Conservation (phyloP, 2,797 vertebrate genomes). For the Poeciliopsis turneri region DNA sequence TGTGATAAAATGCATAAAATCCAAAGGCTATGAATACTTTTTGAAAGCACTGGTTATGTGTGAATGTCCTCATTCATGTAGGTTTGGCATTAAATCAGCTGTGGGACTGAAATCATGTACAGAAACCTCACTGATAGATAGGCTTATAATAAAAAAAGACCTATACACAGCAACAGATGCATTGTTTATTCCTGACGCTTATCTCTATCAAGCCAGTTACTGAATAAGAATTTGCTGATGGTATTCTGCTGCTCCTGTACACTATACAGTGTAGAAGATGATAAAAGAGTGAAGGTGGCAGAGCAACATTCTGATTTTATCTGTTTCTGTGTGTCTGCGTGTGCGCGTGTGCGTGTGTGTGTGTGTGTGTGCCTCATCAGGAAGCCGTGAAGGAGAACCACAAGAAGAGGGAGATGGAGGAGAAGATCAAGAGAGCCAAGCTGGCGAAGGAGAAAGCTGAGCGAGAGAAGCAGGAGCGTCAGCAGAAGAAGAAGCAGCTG, state of each 20-base stretch:
- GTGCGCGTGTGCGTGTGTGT: slow-evolving; percentile 10
- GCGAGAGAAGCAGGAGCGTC: slow-evolving; percentile 91
- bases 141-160: slow-evolving; percentile 26
- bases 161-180: slow-evolving; percentile 28
- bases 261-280: slow-evolving; percentile 46
- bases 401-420: slow-evolving; percentile 96
- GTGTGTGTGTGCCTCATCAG: slow-evolving; percentile 76
- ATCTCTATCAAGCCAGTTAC: slow-evolving; percentile 62
- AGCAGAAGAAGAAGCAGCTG: slow-evolving; percentile 97
- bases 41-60: neutral
- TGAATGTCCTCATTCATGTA: slow-evolving; percentile 24
- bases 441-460: slow-evolving; percentile 98
- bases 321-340: neutral
- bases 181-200: slow-evolving; percentile 66
- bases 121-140: slow-evolving; percentile 37
- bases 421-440: slow-evolving; percentile 96
- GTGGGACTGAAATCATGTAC: slow-evolving; percentile 31
- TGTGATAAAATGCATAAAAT: neutral
- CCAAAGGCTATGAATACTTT: neutral
- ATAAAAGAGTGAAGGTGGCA: slow-evolving; percentile 54
- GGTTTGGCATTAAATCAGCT: slow-evolving; percentile 45
- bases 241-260: slow-evolving; percentile 41
- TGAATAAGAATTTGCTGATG: slow-evolving; percentile 67
- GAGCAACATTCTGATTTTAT: slow-evolving; percentile 62
- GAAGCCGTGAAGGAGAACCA: slow-evolving; percentile 95